Percentiles rank a stretch among this genome's conserved stretches.
phyloP scores from a whole-genome alignment of 2,113 vertebrate genomes.

The Erinaceus europaeus region DNA sequence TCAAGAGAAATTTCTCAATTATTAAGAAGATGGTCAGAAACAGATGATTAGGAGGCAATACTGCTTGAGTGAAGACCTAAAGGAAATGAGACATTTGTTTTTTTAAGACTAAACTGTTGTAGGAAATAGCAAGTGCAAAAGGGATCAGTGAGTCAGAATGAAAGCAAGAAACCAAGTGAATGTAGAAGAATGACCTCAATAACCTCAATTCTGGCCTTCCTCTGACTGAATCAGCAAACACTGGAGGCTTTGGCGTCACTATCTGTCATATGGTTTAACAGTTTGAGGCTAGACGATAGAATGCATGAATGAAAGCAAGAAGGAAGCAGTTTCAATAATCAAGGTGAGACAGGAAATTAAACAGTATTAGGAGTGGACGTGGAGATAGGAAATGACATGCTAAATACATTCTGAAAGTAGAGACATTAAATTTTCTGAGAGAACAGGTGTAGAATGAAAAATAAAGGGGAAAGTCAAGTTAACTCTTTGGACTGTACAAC shows the following conservation, averaged over 20 bases:
- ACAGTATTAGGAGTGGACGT: background rate
- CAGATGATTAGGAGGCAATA: background rate
- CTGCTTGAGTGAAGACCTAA: background rate
- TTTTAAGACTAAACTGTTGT: background rate
- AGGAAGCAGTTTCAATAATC: background rate
- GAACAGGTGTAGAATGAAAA: background rate
- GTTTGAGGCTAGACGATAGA: background rate
- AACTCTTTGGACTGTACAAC: background rate
- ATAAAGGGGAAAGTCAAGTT: background rate
- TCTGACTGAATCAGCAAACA: background rate
- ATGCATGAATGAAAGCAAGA: background rate
- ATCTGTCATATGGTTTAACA: background rate
- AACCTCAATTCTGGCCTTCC: background rate
- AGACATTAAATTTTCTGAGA: background rate
- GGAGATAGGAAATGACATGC: background rate
- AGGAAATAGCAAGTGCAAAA: background rate
- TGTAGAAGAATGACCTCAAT: no score
- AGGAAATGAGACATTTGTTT: fast-evolving
- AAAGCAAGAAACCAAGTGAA: background rate
- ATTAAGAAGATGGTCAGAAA: background rate
- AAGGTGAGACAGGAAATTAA: background rate
- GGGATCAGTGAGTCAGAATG: fast-evolving
- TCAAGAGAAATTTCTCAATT: background rate
- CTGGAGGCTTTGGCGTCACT: background rate
- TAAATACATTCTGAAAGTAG: background rate